Evolutionary conservation across 2,888 invertebrate species (phyloP).

Genomic region (Carpatolechia fugitivella): DNA sequence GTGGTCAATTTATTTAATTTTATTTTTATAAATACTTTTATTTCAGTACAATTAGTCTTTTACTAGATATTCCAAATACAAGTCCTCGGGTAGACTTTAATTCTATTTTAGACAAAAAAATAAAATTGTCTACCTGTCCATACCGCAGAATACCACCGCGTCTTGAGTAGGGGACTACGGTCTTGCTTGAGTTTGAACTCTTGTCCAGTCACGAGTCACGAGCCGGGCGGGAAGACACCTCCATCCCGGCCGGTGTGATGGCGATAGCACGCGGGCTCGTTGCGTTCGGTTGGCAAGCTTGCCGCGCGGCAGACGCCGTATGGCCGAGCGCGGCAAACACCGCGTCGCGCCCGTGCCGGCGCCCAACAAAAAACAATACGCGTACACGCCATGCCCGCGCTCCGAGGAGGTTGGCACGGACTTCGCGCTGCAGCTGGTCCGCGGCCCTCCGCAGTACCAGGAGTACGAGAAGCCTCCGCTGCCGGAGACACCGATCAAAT

Average conservation of each 20-base stretch:
- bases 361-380: slow-evolving; percentile 71
- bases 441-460: slow-evolving; percentile 31
- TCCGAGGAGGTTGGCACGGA: slow-evolving; percentile 76
- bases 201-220: background rate
- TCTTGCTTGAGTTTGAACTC: too few relatives aligned
- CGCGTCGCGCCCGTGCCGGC: slow-evolving; percentile 75
- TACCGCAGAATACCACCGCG: too few relatives aligned
- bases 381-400: slow-evolving; percentile 72
- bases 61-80: too few relatives aligned
- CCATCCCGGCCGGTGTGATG: background rate
- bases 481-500: slow-evolving; percentile 53
- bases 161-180: too few relatives aligned
- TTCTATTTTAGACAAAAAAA: too few relatives aligned
- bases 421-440: slow-evolving; percentile 58
- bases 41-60: too few relatives aligned
- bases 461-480: slow-evolving; percentile 36
- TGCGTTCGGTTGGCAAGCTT: slow-evolving; percentile 18
- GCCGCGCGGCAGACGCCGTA: slow-evolving; percentile 66
- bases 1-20: too few relatives aligned
- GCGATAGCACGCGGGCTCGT: background rate
- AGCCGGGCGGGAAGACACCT: too few relatives aligned
- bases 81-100: too few relatives aligned
- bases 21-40: too few relatives aligned
- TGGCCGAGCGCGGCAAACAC: slow-evolving; percentile 73
- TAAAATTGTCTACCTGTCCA: too few relatives aligned